Base-by-base conservation (phyloP, 2,113 vertebrate genomes). In the Chloroceryle aenea region DNA sequence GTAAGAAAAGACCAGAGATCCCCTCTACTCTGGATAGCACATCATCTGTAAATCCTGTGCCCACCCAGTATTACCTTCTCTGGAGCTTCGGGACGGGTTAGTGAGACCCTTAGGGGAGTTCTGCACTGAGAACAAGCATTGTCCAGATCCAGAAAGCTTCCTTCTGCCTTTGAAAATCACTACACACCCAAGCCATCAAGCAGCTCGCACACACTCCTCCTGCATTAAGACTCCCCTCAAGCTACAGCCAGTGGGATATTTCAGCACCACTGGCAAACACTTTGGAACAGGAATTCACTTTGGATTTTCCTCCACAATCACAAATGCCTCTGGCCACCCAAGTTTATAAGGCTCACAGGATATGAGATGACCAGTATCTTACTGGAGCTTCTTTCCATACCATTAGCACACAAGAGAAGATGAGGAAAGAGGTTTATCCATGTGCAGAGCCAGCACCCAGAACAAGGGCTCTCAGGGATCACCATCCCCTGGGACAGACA, bases 211-310 rank as follows among this genome's bases (percentile, higher is more conserved):
- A 0, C 23, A 55, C 2, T 87, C 18, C 14, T 87, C 22, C 50
- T 45, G 25, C 45, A n/a, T 32, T 25, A 66, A 25, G 25, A 56
- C 6, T 25, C 25, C 34, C 9, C n/a, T 38, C 32, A 48, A 50
- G 40, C 43, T 30, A 4, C 0, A 58, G 53, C 53, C 47, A n/a
- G 29, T 0, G 0, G 26, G 61, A 4, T 10, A 67, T 23, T 75
- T 75, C 38, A 63, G 16, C 5, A 71, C 12, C 30, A 22, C 0
- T 23, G 26, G 7, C 8, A 52, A 63, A 15, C 27, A 38, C 18
- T 36, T 55, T 42, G 55, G 21, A 75, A 83, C 8, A 93, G 29
- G 17, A 72, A 68, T 21, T 4, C 4, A 1, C 34, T 59, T 2
- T 87, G 36, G 20, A 45, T 74, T 68, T 45, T 77, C 36, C 59